Percentiles rank a stretch among this genome's conserved stretches.
Evolutionary conservation across 1,140 invertebrate genomes (phyloP).

Genomic region (Geopemphigus sp.): DNA sequence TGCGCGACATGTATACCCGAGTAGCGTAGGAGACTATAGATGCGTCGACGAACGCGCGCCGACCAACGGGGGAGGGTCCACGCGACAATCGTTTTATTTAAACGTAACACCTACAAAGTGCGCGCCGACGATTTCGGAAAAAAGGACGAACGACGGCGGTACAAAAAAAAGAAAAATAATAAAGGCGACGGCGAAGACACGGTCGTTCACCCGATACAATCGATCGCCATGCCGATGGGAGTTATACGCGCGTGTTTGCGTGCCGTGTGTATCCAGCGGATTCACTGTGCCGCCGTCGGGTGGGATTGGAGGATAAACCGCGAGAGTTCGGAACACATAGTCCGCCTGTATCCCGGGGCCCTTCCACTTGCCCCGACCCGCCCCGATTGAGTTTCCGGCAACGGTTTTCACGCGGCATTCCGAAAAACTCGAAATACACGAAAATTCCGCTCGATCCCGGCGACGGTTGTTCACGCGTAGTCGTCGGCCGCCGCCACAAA

Average conservation of each 20-base stretch:
- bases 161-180: not conserved
- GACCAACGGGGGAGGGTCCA: no score
- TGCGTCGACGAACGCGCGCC: no score
- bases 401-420: slow-evolving; percentile 8
- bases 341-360: not conserved
- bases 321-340: not conserved
- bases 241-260: no score
- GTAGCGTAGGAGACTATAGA: no score
- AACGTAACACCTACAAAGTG: not conserved
- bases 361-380: no score
- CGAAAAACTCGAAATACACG: not conserved
- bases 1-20: no score
- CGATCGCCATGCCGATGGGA: not conserved
- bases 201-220: not conserved
- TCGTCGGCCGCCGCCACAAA: no score
- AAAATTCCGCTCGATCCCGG: not conserved
- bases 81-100: no score
- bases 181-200: not conserved
- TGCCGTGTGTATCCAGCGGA: not conserved
- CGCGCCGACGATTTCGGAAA: not conserved
- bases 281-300: not conserved
- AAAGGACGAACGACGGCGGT: no score
- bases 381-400: not conserved
- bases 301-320: not conserved
- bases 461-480: no score